Base-by-base conservation (phyloP, 2,797 vertebrate species). In the Pempheris klunzingeri region DNA sequence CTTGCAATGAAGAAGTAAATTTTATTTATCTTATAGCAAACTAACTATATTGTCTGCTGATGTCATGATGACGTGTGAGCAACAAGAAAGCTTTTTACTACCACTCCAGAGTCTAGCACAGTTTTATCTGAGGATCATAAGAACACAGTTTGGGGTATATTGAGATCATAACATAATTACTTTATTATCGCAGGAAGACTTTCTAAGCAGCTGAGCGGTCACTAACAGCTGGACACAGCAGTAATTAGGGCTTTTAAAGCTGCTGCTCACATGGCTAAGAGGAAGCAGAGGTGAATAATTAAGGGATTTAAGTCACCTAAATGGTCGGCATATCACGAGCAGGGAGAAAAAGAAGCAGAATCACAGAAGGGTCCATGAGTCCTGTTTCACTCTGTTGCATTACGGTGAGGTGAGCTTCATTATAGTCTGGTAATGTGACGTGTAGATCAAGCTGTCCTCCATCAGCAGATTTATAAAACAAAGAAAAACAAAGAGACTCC, bases 211-310 rank as follows among this genome's bases (percentile, higher is more conserved):
- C 34, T 24, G 28, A 65, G 17, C 26, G 80, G 60, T 60, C 55
- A 54, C 66, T 63, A 22, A 83, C 82, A 70, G 58, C 69, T 38
- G 87, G 47, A 75, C 57, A 26, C 34, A 15, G 43, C 47, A 43
- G 63, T 71, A 64, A 80, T 80, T 64, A 71, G 60, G 52, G 57
- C 63, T 59, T 60, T 77, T 46, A 60, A 69, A 76, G 72, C 70
- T 3, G 60, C 72, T 61, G 70, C 82, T 82, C 65, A 67, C 70
- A 24, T 13, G 14, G n/a, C 63, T 36, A 80, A 44, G 44, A 14
- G 50, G 28, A 17, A 38, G 30, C 11, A 4, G 53, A 69, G 74
- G 44, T 57, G 54, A 68, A 81, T 58, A 79, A 81, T 74, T 32
- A 26, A 66, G 38, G 61, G 67, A 66, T 80, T 66, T 64, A 71